A percentile compares a stretch with the other conserved stretches of the same genome.
phyloP scores from a whole-genome alignment of 2,888 invertebrate species.

The Drosophila eohydei region DNA sequence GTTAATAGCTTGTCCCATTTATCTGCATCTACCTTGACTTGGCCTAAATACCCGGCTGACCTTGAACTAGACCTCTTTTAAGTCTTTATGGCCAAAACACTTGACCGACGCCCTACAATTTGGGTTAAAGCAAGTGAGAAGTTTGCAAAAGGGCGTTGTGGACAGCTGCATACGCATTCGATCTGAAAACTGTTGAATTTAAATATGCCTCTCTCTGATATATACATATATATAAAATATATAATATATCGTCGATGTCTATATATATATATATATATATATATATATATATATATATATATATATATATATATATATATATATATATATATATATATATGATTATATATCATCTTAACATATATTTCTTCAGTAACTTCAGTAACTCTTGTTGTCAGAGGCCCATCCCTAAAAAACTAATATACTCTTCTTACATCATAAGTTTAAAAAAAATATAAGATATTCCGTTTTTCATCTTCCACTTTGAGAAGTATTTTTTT shows the following conservation, averaged over 20 bases:
- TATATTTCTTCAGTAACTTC: too few species aligned
- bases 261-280: too few species aligned
- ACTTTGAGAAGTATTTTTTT: constrained; percentile 18
- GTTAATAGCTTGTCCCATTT: not conserved
- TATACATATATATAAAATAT: too few species aligned
- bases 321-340: too few species aligned
- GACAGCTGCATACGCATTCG: not conserved
- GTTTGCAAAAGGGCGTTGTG: too few species aligned
- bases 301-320: too few species aligned
- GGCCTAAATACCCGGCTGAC: not conserved
- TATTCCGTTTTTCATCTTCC: constrained; percentile 12
- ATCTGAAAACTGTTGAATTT: not conserved
- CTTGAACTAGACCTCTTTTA: constrained; percentile 24
- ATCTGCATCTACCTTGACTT: not conserved
- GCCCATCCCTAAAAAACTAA: not conserved
- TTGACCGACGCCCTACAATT: constrained; percentile 3
- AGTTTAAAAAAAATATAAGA: not conserved
- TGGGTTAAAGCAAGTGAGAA: not conserved
- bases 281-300: too few species aligned
- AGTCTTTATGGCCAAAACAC: not conserved
- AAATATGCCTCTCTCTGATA: too few species aligned
- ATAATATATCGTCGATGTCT: too few species aligned
- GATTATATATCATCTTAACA: too few species aligned
- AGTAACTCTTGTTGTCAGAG: too few species aligned
- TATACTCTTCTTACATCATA: not conserved